Conservation (phyloP, 2,797 vertebrate species). For the Rhynchotus rufescens region DNA sequence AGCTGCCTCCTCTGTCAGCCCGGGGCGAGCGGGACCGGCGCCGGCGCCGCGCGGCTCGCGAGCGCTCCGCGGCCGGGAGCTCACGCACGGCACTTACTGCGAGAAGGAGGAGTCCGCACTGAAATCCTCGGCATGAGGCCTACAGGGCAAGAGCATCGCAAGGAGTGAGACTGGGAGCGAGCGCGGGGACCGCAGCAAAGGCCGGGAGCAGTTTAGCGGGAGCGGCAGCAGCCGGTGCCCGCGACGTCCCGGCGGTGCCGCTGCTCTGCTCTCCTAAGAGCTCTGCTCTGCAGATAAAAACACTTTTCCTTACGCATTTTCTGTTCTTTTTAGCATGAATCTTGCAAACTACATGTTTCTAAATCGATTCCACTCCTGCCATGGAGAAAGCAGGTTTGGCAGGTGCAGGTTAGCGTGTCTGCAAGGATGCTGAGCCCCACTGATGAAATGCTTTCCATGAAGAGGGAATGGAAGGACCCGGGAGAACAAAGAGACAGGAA, state of each 20-base stretch:
- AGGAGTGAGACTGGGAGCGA: not conserved
- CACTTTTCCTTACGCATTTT: not conserved
- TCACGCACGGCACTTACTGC: constrained; percentile 77
- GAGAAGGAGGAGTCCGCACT: constrained; percentile 82
- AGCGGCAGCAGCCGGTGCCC: not conserved
- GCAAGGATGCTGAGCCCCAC: not conserved
- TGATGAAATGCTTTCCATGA: not conserved
- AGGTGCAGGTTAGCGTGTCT: not conserved
- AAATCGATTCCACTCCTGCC: not conserved
- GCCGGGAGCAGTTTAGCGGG: fast-evolving
- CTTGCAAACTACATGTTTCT: fast-evolving
- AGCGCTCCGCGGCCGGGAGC: not conserved
- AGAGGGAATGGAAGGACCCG: not conserved
- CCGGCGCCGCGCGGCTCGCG: too few species aligned
- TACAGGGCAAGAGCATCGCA: constrained; percentile 61
- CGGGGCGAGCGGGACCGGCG: too few species aligned
- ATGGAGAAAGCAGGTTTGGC: not conserved
- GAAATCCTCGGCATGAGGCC: constrained; percentile 79
- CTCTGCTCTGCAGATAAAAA: fast-evolving
- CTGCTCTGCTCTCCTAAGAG: fast-evolving
- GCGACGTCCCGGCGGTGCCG: not conserved
- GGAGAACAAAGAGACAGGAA: not conserved
- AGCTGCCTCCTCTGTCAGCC: too few species aligned
- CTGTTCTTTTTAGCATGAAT: not conserved
- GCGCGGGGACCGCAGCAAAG: not conserved